Evolutionary conservation across 2,113 vertebrate species (phyloP).

Genomic region (Garra rufa): DNA sequence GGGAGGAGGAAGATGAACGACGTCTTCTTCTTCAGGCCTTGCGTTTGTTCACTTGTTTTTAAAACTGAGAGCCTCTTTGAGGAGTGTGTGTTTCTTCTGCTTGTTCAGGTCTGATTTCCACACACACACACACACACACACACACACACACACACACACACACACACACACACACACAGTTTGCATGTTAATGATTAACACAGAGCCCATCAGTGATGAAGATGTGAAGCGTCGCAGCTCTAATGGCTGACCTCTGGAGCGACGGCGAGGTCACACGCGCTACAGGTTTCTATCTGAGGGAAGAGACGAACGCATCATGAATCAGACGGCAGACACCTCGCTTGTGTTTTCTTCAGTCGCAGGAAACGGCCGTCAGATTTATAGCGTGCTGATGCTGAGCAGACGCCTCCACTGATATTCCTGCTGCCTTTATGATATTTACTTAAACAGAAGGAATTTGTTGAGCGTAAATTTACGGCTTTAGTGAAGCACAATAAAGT

Average conservation of each 20-base stretch:
- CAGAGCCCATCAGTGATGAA: too few relatives aligned
- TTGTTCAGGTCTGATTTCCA: not conserved
- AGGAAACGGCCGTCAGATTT: conserved; percentile 67
- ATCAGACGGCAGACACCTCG: conserved; percentile 65
- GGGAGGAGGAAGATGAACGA: not conserved
- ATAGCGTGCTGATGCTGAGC: conserved; percentile 72
- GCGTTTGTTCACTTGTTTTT: not conserved
- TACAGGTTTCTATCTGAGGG: not conserved
- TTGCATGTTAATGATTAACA: too few relatives aligned
- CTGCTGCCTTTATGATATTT: conserved; percentile 72
- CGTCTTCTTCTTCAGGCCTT: not conserved
- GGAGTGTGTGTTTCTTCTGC: not conserved
- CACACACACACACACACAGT: not conserved
- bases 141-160: conserved; percentile 54
- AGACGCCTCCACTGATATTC: conserved; percentile 67
- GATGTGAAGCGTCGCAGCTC: too few relatives aligned
- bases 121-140: not conserved
- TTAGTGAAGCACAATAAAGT: conserved; percentile 70
- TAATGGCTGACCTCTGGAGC: not conserved
- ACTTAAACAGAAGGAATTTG: conserved; percentile 73
- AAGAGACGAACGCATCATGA: conserved; percentile 65
- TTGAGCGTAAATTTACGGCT: conserved; percentile 70
- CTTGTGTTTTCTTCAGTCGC: conserved; percentile 7
- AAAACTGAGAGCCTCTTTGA: not conserved
- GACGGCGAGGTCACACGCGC: too few relatives aligned